phyloP scores from a whole-genome alignment of 2,797 vertebrate species.

The Cygnus olor region DNA sequence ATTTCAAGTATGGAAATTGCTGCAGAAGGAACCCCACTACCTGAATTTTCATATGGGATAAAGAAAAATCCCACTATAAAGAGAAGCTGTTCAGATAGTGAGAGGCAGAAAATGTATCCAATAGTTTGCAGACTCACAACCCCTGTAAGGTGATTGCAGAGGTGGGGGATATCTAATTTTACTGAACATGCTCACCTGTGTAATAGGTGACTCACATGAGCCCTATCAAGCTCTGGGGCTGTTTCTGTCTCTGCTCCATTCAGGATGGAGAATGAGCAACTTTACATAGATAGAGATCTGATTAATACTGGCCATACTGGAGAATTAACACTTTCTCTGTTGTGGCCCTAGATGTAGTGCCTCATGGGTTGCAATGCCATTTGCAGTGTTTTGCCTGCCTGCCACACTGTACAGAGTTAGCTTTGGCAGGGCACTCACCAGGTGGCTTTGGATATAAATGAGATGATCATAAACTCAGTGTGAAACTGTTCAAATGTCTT shows the following conservation, averaged over 20 bases:
- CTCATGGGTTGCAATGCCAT: neutral
- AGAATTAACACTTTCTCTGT: neutral
- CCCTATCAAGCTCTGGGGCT: neutral
- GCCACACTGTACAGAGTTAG: fast-evolving
- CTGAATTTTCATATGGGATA: neutral
- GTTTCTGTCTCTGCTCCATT: neutral
- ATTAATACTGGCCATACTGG: neutral
- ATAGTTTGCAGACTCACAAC: neutral
- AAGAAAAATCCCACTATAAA: neutral
- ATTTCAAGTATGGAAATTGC: neutral
- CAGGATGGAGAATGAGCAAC: neutral
- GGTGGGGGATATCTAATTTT: neutral
- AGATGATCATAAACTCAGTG: neutral
- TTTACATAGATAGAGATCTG: neutral
- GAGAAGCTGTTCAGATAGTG: neutral
- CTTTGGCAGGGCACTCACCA: neutral
- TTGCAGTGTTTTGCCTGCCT: neutral
- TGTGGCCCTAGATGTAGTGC: neutral
- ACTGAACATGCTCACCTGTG: neutral
- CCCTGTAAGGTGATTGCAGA: neutral
- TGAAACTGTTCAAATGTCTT: neutral
- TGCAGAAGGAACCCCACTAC: neutral
- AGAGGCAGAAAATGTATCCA: neutral
- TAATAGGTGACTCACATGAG: neutral
- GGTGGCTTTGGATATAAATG: neutral